These are phyloP conservation scores for Acrocyrtus sp. DNA, from an alignment of 2,888 invertebrate species.

Conservation along the genomic window DNA sequence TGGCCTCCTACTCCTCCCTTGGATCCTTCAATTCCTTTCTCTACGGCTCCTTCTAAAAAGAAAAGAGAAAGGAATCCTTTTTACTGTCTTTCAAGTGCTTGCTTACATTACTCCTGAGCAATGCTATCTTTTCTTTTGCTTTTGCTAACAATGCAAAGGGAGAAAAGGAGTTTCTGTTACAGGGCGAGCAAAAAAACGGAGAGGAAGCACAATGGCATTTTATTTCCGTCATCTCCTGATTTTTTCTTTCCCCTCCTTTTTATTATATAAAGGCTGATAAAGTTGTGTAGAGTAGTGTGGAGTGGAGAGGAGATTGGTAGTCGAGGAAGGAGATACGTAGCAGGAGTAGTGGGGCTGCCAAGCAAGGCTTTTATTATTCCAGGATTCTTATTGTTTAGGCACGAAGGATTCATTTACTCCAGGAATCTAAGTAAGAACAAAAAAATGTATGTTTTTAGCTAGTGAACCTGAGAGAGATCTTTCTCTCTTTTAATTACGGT, in stretches of 20 bases:
- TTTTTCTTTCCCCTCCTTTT: conserved; percentile 9
- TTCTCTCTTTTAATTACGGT: conserved; percentile 53
- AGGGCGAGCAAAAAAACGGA: background rate
- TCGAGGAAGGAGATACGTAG: background rate
- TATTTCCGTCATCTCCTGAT: conserved; percentile 10
- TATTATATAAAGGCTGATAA: background rate
- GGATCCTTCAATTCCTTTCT: conserved; percentile 25
- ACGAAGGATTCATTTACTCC: conserved; percentile 43
- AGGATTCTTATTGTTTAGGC: conserved; percentile 37
- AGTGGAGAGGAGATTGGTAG: too few relatives aligned
- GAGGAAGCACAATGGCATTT: background rate
- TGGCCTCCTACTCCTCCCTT: conserved; percentile 23
- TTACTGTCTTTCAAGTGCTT: background rate
- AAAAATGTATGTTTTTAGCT: conserved; percentile 28
- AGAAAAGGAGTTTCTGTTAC: background rate
- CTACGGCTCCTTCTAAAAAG: background rate
- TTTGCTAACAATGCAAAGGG: background rate
- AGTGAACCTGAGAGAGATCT: conserved; percentile 42
- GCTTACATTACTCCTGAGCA: background rate
- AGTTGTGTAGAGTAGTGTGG: background rate
- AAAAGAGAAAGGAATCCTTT: background rate
- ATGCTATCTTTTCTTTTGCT: background rate
- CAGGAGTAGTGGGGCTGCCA: background rate
- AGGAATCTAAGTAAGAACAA: conserved; percentile 4
- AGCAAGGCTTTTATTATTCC: conserved; percentile 35